Evolutionary conservation across 2,113 vertebrate species (phyloP), one percentile per base, ranked within the genome.

Genomic region (Hoplias malabaricus): DNA sequence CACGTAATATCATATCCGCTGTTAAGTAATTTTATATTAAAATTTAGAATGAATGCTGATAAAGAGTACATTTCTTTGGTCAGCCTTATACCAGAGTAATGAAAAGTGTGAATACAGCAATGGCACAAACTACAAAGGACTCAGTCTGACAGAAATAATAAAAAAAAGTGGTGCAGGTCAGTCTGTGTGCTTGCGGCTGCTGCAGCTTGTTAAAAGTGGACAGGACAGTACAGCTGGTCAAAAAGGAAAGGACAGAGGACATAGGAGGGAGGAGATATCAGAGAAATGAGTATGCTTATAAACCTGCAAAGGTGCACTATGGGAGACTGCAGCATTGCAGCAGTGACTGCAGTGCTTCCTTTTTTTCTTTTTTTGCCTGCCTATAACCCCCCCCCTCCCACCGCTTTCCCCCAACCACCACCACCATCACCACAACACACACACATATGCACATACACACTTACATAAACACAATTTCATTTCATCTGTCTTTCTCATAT

Each of bases 321-420:
- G 66, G 78, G 74, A 74, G 57, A 78, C 53, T 80, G 82, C 78
- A 74, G 75, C 82, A 80, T 25, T 83, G 82, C 82, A 80, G 78
- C 42, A 46, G 72, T 43, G 50, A 78, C 78, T 80, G 77, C 78
- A 77, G 82, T 65, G 16, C 1, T 69, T 69, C 69, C 78, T 77
- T 46, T 23, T 65, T 54, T 72, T 61, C 46, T 31, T 62, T 53
- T 38, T 54, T 2, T 34, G 65, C 42, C 5, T 53, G 43, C 43
- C 3, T 16, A 10, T 61, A 79, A n/a, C n/a, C n/a, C n/a, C n/a
- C n/a, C n/a, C n/a, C n/a, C n/a, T n/a, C n/a, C n/a, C n/a, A n/a
- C n/a, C n/a, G n/a, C n/a, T n/a, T n/a, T n/a, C n/a, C n/a, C n/a
- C n/a, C n/a, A n/a, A n/a, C n/a, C n/a, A n/a, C n/a, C n/a, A n/a